Percentiles rank a stretch among this genome's conserved stretches.
Conservation (phyloP, 2,113 vertebrate species). For the Chamaetylas fuelleborni region DNA sequence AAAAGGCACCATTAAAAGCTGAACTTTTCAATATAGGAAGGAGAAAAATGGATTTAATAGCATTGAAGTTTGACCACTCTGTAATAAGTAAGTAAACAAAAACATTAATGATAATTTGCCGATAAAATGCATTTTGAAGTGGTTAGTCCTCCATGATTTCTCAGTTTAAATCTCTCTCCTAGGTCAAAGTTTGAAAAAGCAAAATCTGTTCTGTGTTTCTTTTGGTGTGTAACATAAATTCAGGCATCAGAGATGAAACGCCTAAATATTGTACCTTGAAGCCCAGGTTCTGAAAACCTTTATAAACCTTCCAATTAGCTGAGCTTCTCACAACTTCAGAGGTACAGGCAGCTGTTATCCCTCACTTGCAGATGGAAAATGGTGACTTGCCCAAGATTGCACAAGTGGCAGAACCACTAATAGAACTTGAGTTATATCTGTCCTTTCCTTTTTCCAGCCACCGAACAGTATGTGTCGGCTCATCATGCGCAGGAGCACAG, state of each 20-base stretch:
- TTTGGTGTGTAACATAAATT: conserved; percentile 17
- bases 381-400: conserved; percentile 23
- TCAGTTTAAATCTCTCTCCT: not conserved
- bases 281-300: conserved; percentile 24
- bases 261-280: conserved; percentile 49
- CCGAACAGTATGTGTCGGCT: not conserved
- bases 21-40: conserved; percentile 23
- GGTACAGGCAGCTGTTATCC: conserved; percentile 23
- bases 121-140: conserved; percentile 26
- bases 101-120: not conserved
- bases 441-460: conserved; percentile 18
- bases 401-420: conserved; percentile 4
- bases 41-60: conserved; percentile 29
- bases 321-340: conserved; percentile 2
- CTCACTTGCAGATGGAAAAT: not conserved
- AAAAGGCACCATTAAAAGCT: conserved; percentile 34
- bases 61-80: conserved; percentile 15
- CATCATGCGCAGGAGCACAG: not conserved
- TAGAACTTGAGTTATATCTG: conserved; percentile 30
- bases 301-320: conserved; percentile 51
- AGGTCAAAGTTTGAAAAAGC: conserved; percentile 38
- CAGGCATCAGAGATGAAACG: not conserved
- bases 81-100: conserved; percentile 25
- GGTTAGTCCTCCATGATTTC: not conserved
- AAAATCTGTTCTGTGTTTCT: conserved; percentile 14